A percentile compares a stretch with the other conserved stretches of the same genome.
These are phyloP conservation scores for Acanthisitta chloris DNA, from an alignment of 2,113 vertebrate species.

Conservation along the genomic window DNA sequence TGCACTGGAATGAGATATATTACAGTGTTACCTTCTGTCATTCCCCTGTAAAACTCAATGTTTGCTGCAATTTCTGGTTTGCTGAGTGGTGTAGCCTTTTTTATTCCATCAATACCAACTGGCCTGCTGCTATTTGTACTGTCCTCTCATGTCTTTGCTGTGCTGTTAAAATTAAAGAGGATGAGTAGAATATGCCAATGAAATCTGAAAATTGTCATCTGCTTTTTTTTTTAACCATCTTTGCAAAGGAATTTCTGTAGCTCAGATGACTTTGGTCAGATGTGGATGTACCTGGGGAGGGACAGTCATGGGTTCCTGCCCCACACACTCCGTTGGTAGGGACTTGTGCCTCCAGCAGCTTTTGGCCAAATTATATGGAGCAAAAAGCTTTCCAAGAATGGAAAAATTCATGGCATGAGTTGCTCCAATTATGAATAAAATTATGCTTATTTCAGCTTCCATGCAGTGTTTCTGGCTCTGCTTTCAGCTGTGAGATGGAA, in stretches of 20 bases:
- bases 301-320: background rate
- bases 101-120: background rate
- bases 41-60: background rate
- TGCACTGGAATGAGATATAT: conserved; percentile 9
- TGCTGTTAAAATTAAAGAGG: background rate
- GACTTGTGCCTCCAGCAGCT: rapidly evolving
- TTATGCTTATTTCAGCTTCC: background rate
- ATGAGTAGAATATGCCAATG: rapidly evolving
- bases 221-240: background rate
- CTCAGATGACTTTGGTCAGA: background rate
- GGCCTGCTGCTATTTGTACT: background rate
- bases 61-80: conserved; percentile 3
- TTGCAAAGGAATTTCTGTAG: background rate
- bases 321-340: rapidly evolving
- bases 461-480: background rate
- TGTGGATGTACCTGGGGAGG: too few species aligned
- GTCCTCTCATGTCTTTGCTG: background rate
- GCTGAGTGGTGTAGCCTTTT: background rate
- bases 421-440: background rate
- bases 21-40: background rate
- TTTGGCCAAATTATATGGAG: background rate
- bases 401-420: background rate
- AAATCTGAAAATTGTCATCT: background rate
- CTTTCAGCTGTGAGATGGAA: background rate
- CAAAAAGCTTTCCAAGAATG: background rate